Percentiles rank a stretch among this genome's conserved stretches.
Evolutionary conservation across 2,797 vertebrate species (phyloP).

Genomic region (Micropoecilia bifurca): DNA sequence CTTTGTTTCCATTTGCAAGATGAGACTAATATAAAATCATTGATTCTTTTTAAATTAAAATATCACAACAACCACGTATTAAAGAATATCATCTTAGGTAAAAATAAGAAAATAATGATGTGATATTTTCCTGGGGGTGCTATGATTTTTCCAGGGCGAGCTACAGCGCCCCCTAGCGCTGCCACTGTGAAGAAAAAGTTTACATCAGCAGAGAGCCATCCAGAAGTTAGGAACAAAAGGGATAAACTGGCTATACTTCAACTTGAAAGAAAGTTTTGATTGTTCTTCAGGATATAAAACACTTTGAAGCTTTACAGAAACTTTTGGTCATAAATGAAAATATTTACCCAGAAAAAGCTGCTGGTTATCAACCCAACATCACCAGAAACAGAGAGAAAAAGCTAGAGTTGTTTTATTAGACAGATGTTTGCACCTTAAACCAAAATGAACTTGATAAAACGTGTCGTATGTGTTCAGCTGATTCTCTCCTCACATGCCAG

Average conservation of each 20-base stretch:
- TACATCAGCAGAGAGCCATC: not conserved
- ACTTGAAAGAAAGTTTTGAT: not conserved
- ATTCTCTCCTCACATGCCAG: not conserved
- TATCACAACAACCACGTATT: no score
- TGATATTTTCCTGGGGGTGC: no score
- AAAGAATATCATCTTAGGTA: no score
- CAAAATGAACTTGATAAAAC: not conserved
- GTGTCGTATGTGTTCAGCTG: not conserved
- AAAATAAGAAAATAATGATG: no score
- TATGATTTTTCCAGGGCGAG: no score
- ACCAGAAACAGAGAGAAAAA: not conserved
- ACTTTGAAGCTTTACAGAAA: not conserved
- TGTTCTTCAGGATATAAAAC: not conserved
- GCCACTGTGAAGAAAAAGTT: not conserved
- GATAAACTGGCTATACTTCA: not conserved
- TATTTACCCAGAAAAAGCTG: not conserved
- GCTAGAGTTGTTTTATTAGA: not conserved
- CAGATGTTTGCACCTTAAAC: not conserved
- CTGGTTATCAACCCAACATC: not conserved
- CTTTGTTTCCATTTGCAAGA: no score
- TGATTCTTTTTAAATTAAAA: no score
- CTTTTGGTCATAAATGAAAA: not conserved
- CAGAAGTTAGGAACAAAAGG: not conserved
- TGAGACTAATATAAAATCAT: no score
- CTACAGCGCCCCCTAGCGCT: no score